Conservation (phyloP, 2,113 vertebrate genomes). For the Conger conger region DNA sequence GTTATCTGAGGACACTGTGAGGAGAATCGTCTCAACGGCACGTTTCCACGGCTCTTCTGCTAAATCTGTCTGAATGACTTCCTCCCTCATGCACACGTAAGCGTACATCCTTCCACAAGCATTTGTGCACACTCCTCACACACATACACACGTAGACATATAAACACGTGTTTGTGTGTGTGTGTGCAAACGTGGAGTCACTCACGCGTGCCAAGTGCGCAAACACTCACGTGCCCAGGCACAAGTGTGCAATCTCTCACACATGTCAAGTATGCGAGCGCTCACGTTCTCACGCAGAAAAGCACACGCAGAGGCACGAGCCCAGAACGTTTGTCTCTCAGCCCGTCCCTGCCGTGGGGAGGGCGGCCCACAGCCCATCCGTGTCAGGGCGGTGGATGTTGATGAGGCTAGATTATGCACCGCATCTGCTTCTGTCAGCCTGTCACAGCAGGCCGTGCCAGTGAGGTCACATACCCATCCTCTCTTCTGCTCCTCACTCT, state of each 20-base stretch:
- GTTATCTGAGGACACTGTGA: conserved; percentile 18
- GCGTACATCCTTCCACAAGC: background rate
- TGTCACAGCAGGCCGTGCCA: background rate
- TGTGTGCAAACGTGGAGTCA: too few species aligned
- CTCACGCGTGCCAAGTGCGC: too few species aligned
- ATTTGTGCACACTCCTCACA: background rate
- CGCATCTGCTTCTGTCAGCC: conserved; percentile 35
- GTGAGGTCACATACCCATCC: conserved; percentile 20
- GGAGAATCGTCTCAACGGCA: background rate
- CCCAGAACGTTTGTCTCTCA: background rate
- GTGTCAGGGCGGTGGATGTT: background rate
- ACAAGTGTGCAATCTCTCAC: too few species aligned
- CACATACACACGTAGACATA: too few species aligned
- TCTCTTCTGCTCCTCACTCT: conserved; percentile 29
- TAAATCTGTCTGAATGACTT: background rate
- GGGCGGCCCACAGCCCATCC: conserved; percentile 1
- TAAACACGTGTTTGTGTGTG: background rate
- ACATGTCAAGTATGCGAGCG: too few species aligned
- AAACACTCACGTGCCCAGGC: too few species aligned
- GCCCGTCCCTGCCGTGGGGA: background rate
- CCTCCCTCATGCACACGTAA: background rate
- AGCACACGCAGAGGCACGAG: background rate
- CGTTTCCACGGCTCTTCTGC: background rate
- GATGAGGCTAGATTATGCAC: conserved; percentile 18
- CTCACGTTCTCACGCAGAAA: background rate